Evolutionary conservation across 2,797 vertebrate genomes (phyloP), one percentile per base, ranked within the genome.

Genomic region (Choloepus didactylus): DNA sequence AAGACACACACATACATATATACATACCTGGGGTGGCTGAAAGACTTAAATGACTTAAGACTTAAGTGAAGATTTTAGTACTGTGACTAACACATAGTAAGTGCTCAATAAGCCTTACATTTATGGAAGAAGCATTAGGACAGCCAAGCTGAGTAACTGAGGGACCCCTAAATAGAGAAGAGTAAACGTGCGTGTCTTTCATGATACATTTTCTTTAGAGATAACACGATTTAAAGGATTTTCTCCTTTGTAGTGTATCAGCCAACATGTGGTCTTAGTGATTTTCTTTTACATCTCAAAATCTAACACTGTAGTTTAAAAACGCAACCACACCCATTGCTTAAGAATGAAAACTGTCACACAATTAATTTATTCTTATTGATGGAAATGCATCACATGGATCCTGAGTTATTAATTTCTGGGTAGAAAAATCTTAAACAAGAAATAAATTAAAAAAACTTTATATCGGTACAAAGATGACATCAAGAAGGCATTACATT

Each of bases 151-250:
- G 5, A 27, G 35, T 25, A 23, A 15, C 29, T 11, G 5, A 21
- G 60, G 9, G 18, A 41, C 38, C 9, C 64, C 31, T 31, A 18
- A 44, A 73, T 49, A 49, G 29, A 31, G 44, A 49, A 4, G 41
- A 73, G 44, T 19, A 41, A 46, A 25, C 70, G 44, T 11, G 3
- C 6, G 44, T 46, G 25, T 27, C 23, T 23, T 46, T 14, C 10
- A 9, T 46, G 41, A 44, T 31, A 29, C 4, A 3, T 5, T 27
- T 12, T 19, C 4, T 31, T 38, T 19, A 25, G 41, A 62, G 41
- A 14, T 0, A 9, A 31, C 16, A 4, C 1, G 15, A 19, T 16
- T 6, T 64, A 41, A 21, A 19, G 27, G 23, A 8, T 2, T 8
- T n/a, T 35, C 21, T n/a, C 18, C 23, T 46, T 21, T 25, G 51